These are phyloP conservation scores for Conger conger DNA, from an alignment of 2,113 vertebrate genomes.

Conservation along the genomic window DNA sequence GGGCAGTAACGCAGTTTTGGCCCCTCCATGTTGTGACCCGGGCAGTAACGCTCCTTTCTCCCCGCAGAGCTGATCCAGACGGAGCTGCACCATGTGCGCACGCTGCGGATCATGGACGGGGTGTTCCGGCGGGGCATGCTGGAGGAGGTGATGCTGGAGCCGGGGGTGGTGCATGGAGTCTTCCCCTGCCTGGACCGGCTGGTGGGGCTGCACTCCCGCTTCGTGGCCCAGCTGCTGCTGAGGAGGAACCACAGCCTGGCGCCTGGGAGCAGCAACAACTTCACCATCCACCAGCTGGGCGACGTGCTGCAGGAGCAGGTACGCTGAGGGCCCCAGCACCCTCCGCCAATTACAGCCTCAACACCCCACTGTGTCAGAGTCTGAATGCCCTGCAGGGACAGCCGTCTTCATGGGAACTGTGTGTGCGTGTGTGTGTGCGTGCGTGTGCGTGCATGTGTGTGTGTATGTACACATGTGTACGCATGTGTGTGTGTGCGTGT, in stretches of 20 bases:
- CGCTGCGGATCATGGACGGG: constrained; percentile 87
- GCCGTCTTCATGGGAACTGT: neutral
- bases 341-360: too few species aligned
- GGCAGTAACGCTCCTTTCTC: neutral
- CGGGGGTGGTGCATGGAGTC: constrained; percentile 76
- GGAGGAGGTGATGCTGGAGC: constrained; percentile 87
- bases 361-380: too few species aligned
- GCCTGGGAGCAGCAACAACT: constrained; percentile 80
- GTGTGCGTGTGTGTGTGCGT: too few species aligned
- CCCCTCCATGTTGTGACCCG: too few species aligned
- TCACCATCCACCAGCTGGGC: constrained; percentile 79
- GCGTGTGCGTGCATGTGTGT: too few species aligned
- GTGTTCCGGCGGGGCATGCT: constrained; percentile 87
- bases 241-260: constrained; percentile 75
- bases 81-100: constrained; percentile 88
- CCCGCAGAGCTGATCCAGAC: constrained; percentile 89
- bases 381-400: too few species aligned
- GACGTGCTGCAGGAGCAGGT: constrained; percentile 82
- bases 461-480: too few species aligned
- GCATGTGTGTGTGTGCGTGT: neutral
- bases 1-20: neutral
- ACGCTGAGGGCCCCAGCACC: neutral
- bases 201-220: constrained; percentile 76
- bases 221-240: constrained; percentile 79
- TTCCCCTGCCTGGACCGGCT: constrained; percentile 92